Conservation (phyloP, 2,888 invertebrate genomes). For the Craniophora ligustri region DNA sequence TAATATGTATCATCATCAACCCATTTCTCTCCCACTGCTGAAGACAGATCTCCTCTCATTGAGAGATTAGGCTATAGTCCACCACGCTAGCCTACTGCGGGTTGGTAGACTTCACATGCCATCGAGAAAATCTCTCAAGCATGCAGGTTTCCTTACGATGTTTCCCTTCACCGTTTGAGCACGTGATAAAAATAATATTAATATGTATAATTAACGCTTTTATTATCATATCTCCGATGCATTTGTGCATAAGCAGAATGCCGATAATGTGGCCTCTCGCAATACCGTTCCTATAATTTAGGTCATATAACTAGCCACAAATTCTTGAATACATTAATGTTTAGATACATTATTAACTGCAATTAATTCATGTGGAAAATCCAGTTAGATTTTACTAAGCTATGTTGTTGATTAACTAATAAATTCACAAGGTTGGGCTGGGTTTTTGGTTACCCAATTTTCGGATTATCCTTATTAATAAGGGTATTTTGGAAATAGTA, state of each 20-base stretch:
- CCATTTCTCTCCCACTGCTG: too few species aligned
- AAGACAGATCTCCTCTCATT: too few species aligned
- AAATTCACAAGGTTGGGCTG: slow-evolving; percentile 13
- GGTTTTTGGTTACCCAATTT: background rate
- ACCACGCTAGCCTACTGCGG: too few species aligned
- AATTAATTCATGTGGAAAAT: slow-evolving; percentile 49
- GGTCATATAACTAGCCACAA: slow-evolving; percentile 39
- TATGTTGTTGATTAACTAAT: slow-evolving; percentile 23
- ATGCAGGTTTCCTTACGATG: too few species aligned
- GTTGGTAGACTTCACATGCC: too few species aligned
- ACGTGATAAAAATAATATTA: too few species aligned
- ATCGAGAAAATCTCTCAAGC: too few species aligned
- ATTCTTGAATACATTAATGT: slow-evolving; percentile 50
- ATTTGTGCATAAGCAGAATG: background rate
- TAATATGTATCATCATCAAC: too few species aligned
- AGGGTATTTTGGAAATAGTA: too few species aligned
- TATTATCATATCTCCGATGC: background rate
- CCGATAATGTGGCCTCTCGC: slow-evolving; percentile 9
- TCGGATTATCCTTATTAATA: background rate
- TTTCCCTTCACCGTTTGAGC: too few species aligned
- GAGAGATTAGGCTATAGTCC: too few species aligned
- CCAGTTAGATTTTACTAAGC: slow-evolving; percentile 39
- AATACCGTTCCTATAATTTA: slow-evolving; percentile 36
- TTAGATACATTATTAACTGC: slow-evolving; percentile 38
- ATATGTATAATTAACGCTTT: too few species aligned